phyloP scores from a whole-genome alignment of 2,113 vertebrate species.

The Rhagologus leucostigma region DNA sequence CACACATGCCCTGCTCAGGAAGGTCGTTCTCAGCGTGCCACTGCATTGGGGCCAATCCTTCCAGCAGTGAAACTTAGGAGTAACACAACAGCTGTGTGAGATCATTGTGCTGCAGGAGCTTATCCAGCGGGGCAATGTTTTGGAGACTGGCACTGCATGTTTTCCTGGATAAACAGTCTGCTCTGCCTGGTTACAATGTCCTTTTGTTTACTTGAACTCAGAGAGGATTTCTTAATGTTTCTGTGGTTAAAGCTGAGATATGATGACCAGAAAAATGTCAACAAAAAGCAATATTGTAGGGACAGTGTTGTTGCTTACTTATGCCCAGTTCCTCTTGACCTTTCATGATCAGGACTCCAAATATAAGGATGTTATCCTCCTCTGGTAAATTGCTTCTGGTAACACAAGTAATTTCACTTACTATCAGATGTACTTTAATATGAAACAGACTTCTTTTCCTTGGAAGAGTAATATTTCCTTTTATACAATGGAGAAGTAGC shows the following conservation, averaged over 20 bases:
- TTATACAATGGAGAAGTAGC: not conserved
- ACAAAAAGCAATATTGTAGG: not conserved
- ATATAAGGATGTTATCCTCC: not conserved
- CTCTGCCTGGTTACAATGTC: conserved; percentile 16
- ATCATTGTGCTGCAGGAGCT: not conserved
- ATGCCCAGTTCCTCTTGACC: not conserved
- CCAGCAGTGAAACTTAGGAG: not conserved
- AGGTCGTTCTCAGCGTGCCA: not conserved
- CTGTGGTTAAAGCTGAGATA: not conserved
- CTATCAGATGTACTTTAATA: not conserved
- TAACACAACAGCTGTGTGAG: not conserved
- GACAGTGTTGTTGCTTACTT: not conserved
- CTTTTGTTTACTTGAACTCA: conserved; percentile 20
- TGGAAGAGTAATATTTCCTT: not conserved
- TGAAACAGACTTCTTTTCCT: not conserved
- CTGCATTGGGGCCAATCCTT: not conserved
- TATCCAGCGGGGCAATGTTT: not conserved
- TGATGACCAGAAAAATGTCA: not conserved
- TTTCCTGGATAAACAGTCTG: not conserved
- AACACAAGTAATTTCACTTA: not conserved
- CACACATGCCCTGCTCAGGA: rapidly evolving
- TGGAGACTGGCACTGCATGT: conserved; percentile 6
- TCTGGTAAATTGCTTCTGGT: not conserved
- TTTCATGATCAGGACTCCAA: not conserved
- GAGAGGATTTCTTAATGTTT: not conserved